These are phyloP conservation scores for Apotomis turbidana DNA, from an alignment of 2,888 invertebrate genomes.

Conservation along the genomic window DNA sequence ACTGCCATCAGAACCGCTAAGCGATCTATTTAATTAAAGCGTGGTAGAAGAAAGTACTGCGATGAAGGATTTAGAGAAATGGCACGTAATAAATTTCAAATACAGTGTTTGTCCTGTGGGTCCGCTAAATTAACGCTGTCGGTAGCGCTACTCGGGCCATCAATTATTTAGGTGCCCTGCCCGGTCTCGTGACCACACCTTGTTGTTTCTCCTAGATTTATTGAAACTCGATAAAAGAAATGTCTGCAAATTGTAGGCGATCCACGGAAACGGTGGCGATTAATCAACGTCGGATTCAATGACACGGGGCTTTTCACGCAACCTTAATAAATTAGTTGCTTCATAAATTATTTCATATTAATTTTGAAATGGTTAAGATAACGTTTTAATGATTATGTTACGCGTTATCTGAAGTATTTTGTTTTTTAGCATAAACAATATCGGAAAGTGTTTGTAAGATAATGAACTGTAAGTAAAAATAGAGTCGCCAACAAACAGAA, in stretches of 20 bases:
- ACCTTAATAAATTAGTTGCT: constrained; percentile 26
- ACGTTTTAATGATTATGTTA: background rate
- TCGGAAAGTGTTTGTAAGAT: too few relatives aligned
- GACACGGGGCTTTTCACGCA: constrained; percentile 24
- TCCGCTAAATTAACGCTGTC: constrained; percentile 68
- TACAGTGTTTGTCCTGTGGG: constrained; percentile 55
- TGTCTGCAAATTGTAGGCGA: constrained; percentile 30
- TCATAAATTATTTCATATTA: constrained; percentile 14
- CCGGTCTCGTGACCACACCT: constrained; percentile 37
- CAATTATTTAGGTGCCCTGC: constrained; percentile 47
- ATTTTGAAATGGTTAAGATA: background rate
- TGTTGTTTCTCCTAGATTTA: constrained; percentile 38
- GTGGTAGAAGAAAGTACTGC: background rate
- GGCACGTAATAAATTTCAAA: constrained; percentile 67
- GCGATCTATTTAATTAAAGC: constrained; percentile 20
- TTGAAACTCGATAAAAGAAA: constrained; percentile 39
- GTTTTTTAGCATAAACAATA: too few relatives aligned
- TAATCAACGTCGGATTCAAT: constrained; percentile 23
- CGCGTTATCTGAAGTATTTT: too few relatives aligned
- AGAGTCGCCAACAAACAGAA: too few relatives aligned
- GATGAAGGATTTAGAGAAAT: constrained; percentile 54
- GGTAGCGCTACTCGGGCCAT: constrained; percentile 58
- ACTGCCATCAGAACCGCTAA: constrained; percentile 5
- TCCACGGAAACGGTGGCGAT: constrained; percentile 15
- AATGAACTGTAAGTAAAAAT: too few relatives aligned